phyloP scores from a whole-genome alignment of 2,888 invertebrate genomes.

The Dioctria linearis region DNA sequence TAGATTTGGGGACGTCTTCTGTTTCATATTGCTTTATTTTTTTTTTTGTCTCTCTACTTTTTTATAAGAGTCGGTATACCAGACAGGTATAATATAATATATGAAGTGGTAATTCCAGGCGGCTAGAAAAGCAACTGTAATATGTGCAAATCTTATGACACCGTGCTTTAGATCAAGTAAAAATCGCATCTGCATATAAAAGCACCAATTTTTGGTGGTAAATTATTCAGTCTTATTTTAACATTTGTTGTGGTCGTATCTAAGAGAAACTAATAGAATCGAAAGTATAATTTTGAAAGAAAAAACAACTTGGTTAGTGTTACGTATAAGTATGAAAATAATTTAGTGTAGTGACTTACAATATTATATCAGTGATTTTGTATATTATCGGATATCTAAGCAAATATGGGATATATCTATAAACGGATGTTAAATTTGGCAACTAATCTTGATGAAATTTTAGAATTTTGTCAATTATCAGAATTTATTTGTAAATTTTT shows the following conservation, averaged over 20 bases:
- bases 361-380: no score
- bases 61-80: no score
- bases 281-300: neutral
- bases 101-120: neutral
- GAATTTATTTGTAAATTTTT: no score
- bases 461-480: no score
- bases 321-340: neutral
- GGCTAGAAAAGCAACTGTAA: constrained; percentile 31
- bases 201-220: constrained; percentile 56
- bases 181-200: constrained; percentile 55
- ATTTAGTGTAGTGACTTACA: no score
- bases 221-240: constrained; percentile 58
- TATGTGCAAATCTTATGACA: constrained; percentile 36
- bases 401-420: neutral
- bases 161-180: constrained; percentile 9
- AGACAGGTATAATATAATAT: no score
- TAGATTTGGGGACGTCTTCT: constrained; percentile 34
- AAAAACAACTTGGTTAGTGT: neutral
- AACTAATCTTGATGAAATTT: no score
- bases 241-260: constrained; percentile 52
- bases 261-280: constrained; percentile 1
- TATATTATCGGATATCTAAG: neutral
- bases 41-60: neutral
- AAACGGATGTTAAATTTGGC: no score
- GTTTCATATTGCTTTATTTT: constrained; percentile 8